phyloP scores from a whole-genome alignment of 2,888 invertebrate species.

The Globia sparganii region DNA sequence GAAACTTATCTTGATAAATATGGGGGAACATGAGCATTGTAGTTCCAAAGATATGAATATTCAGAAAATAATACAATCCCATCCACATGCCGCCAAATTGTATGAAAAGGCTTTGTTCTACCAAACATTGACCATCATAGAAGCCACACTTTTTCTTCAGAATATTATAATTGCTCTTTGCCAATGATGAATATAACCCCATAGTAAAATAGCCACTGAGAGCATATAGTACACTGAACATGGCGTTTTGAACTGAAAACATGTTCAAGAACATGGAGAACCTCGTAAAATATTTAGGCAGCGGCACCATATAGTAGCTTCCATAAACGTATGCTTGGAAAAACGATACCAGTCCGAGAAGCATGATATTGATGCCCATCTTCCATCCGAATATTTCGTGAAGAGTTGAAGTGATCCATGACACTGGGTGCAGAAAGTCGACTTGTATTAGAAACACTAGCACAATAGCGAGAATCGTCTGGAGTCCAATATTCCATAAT shows the following conservation, averaged over 20 bases:
- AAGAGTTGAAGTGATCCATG: constrained; percentile 92
- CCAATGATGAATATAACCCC: constrained; percentile 92
- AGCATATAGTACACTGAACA: constrained; percentile 90
- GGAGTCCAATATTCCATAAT: constrained; percentile 90
- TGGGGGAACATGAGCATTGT: constrained; percentile 92
- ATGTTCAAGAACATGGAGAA: constrained; percentile 92
- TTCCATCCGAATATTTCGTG: constrained; percentile 90
- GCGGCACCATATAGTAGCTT: constrained; percentile 92
- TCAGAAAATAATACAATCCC: constrained; percentile 91
- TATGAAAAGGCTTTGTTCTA: constrained; percentile 92
- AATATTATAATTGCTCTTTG: constrained; percentile 90
- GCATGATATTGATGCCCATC: constrained; percentile 92
- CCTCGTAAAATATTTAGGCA: constrained; percentile 92
- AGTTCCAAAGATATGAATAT: constrained; percentile 89
- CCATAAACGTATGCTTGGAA: constrained; percentile 93
- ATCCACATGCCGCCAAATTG: constrained; percentile 93
- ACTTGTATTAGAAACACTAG: constrained; percentile 91
- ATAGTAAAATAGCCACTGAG: constrained; percentile 92
- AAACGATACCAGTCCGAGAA: constrained; percentile 91
- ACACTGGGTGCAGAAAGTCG: constrained; percentile 91
- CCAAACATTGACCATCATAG: constrained; percentile 90
- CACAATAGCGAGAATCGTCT: constrained; percentile 86
- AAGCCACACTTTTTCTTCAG: constrained; percentile 86
- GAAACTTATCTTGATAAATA: constrained; percentile 93
- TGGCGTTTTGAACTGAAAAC: constrained; percentile 91